Base-by-base conservation (phyloP, 1,140 invertebrate species). In the Ptiloglossa arizonensis region DNA sequence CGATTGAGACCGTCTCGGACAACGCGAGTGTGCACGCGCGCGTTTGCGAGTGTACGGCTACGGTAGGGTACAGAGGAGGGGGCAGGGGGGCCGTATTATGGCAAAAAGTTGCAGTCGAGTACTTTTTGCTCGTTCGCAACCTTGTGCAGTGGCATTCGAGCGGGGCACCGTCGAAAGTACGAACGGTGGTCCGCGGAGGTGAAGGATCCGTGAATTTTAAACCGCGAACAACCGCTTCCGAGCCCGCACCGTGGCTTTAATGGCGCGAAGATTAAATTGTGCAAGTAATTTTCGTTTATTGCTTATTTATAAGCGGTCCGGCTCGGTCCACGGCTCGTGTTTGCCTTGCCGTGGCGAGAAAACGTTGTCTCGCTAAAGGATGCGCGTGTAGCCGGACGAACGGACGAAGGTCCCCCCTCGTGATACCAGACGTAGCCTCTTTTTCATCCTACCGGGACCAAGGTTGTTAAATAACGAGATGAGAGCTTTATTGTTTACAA, bases 401-500 rank as follows among this genome's bases (percentile, higher is more conserved):
- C 24, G 19, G 27, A 13, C 38, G 35, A 35, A 59, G 56, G 56
- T 35, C 29, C 27, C n/a, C 5, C 22, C 22, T 4, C 5, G 0
- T 9, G 57, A 60, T 8, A n/a, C n/a, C n/a, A 5, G 11, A n/a
- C n/a, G 35, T n/a, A 41, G 3, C 32, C 35, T 24, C 9, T 62
- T 54, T 74, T 74, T n/a, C 48, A 27, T 35, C 4, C 6, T n/a
- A 5, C 9, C 27, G 32, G 1, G 17, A 0, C 32, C 62, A 74
- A 74, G 62, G 62, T 35, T 52, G 59, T n/a, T 41, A 24, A 67
- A 56, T 35, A 67, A 35, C 27, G 29, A 62, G 57, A 35, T 13
- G 32, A 27, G 19, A 24, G n/a, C 54, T 67, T 74, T 67, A 57
- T 74, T 74, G 72, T 74, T 74, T 74, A 57, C 46, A 56, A 67